Conservation (phyloP, 2,113 vertebrate genomes). For the Scolopax mira region DNA sequence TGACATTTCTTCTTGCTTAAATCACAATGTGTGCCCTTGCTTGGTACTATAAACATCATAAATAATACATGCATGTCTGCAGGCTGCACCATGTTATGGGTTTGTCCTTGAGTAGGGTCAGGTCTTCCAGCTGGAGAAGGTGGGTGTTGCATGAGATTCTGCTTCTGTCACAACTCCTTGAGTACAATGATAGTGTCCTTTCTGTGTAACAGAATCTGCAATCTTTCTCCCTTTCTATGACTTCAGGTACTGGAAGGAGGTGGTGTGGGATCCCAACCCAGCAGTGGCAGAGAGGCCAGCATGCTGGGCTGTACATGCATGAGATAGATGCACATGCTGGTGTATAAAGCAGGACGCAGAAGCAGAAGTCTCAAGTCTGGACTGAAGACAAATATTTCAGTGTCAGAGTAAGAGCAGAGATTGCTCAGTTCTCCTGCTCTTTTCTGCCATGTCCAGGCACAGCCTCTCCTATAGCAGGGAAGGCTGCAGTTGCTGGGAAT, state of each 20-base stretch:
- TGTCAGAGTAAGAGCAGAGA: background rate
- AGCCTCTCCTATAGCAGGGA: background rate
- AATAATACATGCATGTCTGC: background rate
- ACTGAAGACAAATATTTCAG: background rate
- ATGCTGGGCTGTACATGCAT: rapidly evolving
- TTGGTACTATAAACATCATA: background rate
- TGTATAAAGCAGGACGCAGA: background rate
- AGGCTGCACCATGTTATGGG: background rate
- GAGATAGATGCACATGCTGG: background rate
- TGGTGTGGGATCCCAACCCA: background rate
- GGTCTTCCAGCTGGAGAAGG: background rate
- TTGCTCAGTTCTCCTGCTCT: background rate
- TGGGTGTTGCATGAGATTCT: background rate
- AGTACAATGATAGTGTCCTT: background rate
- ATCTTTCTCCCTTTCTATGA: background rate
- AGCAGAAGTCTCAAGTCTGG: background rate
- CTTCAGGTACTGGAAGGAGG: background rate
- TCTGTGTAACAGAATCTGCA: background rate
- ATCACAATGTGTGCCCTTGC: background rate
- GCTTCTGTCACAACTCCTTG: background rate
- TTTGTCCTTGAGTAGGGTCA: background rate
- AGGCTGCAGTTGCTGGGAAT: background rate
- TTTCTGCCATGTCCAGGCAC: background rate
- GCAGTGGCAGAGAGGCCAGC: background rate
- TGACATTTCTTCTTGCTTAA: background rate